phyloP scores from a whole-genome alignment of 1,140 invertebrate species.

The Pogonognathellus flavescens region DNA sequence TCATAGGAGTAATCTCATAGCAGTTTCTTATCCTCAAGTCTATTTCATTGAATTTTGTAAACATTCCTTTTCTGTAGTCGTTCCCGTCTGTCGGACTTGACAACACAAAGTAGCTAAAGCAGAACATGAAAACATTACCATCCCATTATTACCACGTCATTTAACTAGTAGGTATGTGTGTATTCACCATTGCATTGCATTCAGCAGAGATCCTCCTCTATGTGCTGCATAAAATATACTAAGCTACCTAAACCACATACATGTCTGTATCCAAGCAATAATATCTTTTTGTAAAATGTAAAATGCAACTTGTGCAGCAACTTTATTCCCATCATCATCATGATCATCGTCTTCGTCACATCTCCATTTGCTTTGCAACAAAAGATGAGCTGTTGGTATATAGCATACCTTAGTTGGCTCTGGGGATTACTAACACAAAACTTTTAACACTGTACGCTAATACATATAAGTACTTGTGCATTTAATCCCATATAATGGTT shows the following conservation, averaged over 20 bases:
- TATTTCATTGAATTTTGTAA: slow-evolving; percentile 37
- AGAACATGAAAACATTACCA: slow-evolving; percentile 38
- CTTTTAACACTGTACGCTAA: neutral
- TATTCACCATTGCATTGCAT: neutral
- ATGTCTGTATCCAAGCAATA: slow-evolving; percentile 3
- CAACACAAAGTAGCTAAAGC: slow-evolving; percentile 29
- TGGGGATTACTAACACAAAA: neutral
- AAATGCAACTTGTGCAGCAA: neutral
- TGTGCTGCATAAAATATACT: neutral
- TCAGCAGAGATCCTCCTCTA: neutral
- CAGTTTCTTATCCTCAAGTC: neutral
- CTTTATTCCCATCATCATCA: slow-evolving; percentile 12
- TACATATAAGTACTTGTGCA: neutral
- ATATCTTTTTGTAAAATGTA: neutral
- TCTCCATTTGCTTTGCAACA: neutral
- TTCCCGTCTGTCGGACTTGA: slow-evolving; percentile 9
- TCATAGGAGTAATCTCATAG: too few species aligned
- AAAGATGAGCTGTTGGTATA: slow-evolving; percentile 4
- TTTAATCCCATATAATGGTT: neutral
- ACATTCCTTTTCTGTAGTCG: slow-evolving; percentile 32
- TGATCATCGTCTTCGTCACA: neutral
- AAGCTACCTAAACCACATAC: slow-evolving; percentile 2
- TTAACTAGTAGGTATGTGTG: neutral
- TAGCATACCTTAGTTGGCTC: neutral
- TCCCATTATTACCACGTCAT: neutral